Conservation (phyloP, 1,140 invertebrate genomes). For the Thalassaphorura encarpata region DNA sequence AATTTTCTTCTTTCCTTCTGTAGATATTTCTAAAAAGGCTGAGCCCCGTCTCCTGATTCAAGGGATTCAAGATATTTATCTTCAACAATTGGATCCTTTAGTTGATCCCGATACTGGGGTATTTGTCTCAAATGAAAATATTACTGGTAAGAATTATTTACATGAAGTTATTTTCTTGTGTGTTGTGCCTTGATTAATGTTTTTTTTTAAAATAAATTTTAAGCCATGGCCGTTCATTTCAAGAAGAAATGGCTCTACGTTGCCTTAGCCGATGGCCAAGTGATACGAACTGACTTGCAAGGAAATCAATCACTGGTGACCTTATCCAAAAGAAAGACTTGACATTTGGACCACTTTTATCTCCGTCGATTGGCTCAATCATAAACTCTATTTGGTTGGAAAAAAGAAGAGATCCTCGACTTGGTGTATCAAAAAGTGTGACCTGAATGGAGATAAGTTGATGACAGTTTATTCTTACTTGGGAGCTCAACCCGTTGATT, state of each 20-base stretch:
- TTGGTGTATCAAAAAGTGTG: slow-evolving; percentile 64
- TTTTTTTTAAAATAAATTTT: slow-evolving; percentile 12
- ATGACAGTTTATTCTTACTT: slow-evolving; percentile 44
- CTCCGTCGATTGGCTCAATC: slow-evolving; percentile 78
- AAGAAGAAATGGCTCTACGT: slow-evolving; percentile 26
- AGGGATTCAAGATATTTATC: slow-evolving; percentile 24
- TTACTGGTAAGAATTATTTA: slow-evolving; percentile 16
- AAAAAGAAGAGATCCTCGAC: slow-evolving; percentile 41
- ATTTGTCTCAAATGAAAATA: slow-evolving; percentile 19
- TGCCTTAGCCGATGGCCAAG: slow-evolving; percentile 39
- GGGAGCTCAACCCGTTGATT: slow-evolving; percentile 53
- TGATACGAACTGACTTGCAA: slow-evolving; percentile 45
- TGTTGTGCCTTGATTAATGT: not conserved
- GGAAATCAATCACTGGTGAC: slow-evolving; percentile 32
- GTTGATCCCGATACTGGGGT: slow-evolving; percentile 22
- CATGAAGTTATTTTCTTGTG: no score
- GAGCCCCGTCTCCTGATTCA: slow-evolving; percentile 26
- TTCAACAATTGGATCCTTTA: slow-evolving; percentile 22
- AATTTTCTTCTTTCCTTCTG: not conserved
- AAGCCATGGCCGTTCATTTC: slow-evolving; percentile 24
- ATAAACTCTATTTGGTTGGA: slow-evolving; percentile 65
- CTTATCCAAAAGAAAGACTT: slow-evolving; percentile 37
- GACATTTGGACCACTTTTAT: slow-evolving; percentile 53
- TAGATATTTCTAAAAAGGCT: slow-evolving; percentile 20
- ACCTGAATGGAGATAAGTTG: slow-evolving; percentile 48